A percentile compares a stretch with the other conserved stretches of the same genome.
Evolutionary conservation across 1,140 invertebrate genomes (phyloP).

Genomic region (Chrysoperla carnea): DNA sequence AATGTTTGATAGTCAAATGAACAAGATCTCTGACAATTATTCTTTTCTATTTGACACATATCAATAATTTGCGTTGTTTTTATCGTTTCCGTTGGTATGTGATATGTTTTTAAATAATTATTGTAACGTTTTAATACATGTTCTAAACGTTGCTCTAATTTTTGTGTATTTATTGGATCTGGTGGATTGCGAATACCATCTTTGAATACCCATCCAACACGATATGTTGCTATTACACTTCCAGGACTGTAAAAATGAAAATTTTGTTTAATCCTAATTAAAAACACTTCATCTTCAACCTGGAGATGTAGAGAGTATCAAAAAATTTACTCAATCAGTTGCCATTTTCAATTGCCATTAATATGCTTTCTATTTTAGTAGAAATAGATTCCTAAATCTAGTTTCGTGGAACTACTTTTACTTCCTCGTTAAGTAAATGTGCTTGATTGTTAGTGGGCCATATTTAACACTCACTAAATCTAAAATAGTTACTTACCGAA

Average conservation of each 20-base stretch:
- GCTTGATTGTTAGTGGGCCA: no score
- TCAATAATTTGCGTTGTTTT: slow-evolving; percentile 35
- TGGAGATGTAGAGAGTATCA: no score
- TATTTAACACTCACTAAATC: no score
- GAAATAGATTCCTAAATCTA: no score
- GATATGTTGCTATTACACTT: slow-evolving; percentile 40
- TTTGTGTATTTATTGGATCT: slow-evolving; percentile 29
- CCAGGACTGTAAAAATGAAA: slow-evolving; percentile 31
- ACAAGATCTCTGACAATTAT: slow-evolving; percentile 59
- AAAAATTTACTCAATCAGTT: no score
- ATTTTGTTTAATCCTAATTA: no score
- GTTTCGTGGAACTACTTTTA: no score
- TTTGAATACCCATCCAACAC: slow-evolving; percentile 40
- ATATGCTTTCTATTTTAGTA: no score
- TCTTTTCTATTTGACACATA: slow-evolving; percentile 54
- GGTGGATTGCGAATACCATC: slow-evolving; percentile 23
- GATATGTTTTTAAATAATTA: slow-evolving; percentile 32
- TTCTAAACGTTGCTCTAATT: slow-evolving; percentile 26
- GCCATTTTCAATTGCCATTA: no score
- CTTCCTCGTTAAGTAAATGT: no score
- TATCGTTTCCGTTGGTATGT: slow-evolving; percentile 27
- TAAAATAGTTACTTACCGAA: no score
- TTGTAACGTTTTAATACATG: slow-evolving; percentile 26
- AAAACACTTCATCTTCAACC: slow-evolving; percentile 2
- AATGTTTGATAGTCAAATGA: slow-evolving; percentile 43